Evolutionary conservation across 2,888 invertebrate species (phyloP).

Genomic region (Eupelmus urozonus): DNA sequence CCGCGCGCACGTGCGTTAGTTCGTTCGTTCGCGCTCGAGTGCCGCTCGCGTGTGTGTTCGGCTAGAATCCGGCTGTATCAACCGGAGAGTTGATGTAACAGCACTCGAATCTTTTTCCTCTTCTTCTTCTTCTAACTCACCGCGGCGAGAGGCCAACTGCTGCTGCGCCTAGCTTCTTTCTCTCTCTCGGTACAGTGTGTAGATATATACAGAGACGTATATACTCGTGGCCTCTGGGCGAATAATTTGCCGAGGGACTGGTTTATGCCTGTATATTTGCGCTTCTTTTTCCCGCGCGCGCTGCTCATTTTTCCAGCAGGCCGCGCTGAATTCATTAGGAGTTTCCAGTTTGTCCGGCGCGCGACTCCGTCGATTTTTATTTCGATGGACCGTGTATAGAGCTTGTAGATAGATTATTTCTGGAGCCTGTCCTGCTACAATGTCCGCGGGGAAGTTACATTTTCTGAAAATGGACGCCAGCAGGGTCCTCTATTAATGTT

Average conservation of each 20-base stretch:
- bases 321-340: too few relatives aligned
- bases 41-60: neutral
- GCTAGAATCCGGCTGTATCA: conserved; percentile 13
- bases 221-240: neutral
- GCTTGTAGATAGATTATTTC: too few relatives aligned
- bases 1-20: neutral
- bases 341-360: too few relatives aligned
- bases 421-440: too few relatives aligned
- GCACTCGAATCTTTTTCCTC: conserved; percentile 13
- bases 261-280: neutral
- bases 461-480: too few relatives aligned
- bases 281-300: neutral
- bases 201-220: neutral
- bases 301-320: too few relatives aligned
- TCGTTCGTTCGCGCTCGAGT: neutral
- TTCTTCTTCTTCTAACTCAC: neutral
- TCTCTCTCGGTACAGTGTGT: neutral
- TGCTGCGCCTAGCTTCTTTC: too few relatives aligned
- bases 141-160: neutral
- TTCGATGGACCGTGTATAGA: too few relatives aligned
- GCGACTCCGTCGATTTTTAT: too few relatives aligned
- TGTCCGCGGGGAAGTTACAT: too few relatives aligned
- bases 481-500: too few relatives aligned
- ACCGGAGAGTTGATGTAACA: conserved; percentile 17
- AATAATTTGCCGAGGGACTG: conserved; percentile 21